Evolutionary conservation across 2,113 vertebrate species (phyloP), one percentile per base, ranked within the genome.

Genomic region (Anarrhichthys ocellatus): DNA sequence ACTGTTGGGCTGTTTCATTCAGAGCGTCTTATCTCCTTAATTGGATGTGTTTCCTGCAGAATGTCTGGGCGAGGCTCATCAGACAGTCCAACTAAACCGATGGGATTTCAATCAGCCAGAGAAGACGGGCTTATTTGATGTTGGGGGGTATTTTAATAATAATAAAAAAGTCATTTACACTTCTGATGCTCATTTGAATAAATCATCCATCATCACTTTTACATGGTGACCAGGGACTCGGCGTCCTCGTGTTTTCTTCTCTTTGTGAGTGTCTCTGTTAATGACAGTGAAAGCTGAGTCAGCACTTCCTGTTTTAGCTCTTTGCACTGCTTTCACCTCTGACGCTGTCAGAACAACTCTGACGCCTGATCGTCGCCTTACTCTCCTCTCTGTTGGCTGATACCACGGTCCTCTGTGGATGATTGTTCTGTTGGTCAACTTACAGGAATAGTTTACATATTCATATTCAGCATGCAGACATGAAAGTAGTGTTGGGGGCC

Each of bases 1-100:
- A 76, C 56, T 24, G 15, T 38, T 5, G 46, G 56, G 17, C n/a
- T 69, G 61, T 18, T 34, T 13, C 27, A 56, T 81, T 32, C 4
- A 27, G 36, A n/a, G 40, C 73, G 24, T 81, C 87, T 90, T 83
- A 88, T 92, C 86, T 87, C 11, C 46, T 42, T 83, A 87, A 91
- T 85, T 86, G 20, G 73, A 72, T 27, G 64, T 5, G 15, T 63
- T 82, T 92, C 80, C 85, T 88, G 85, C 34, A 74, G 87, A 87
- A 89, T 81, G 86, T 88, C 32, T 4, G 78, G 87, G 83, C 36
- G 63, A 73, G 72, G 81, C 63, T 2, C 56, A 76, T 85, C 83
- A 64, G 75, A 82, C 78, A 71, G 40, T 34, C 66, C 36, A 14
- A 9, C 67, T 72, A 22, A 76, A 71, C 78, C 9, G 4, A 48